Conservation (phyloP, 2,113 vertebrate genomes). For the Pollimyrus isidori region DNA sequence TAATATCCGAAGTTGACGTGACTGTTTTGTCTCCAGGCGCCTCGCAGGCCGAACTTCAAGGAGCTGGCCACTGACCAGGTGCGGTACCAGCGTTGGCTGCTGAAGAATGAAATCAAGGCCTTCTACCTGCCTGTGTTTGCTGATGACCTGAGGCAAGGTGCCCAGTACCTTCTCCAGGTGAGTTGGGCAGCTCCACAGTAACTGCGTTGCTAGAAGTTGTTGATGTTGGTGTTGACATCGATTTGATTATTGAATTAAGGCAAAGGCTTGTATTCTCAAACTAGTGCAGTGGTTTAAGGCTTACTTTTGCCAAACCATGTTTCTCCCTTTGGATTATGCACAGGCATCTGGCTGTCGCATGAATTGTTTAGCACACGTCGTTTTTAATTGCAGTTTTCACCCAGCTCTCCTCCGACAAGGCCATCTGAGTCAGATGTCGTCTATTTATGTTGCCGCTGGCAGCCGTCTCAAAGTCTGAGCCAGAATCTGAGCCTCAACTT, state of each 20-base stretch:
- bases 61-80: constrained; percentile 78
- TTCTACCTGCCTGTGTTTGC: constrained; percentile 91
- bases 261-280: neutral
- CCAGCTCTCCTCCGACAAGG: neutral
- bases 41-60: constrained; percentile 85
- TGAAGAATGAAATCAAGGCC: constrained; percentile 87
- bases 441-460: neutral
- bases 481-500: neutral
- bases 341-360: neutral
- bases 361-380: neutral
- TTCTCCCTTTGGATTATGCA: neutral
- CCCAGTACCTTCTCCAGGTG: constrained; percentile 92
- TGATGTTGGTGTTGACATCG: neutral
- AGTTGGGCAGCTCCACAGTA: neutral
- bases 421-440: constrained; percentile 7
- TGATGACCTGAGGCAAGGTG: constrained; percentile 86
- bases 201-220: neutral
- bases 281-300: neutral
- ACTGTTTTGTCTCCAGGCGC: constrained; percentile 59
- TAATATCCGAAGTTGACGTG: neutral
- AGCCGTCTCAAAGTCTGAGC: neutral
- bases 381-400: neutral
- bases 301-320: neutral
- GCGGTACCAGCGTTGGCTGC: constrained; percentile 86
- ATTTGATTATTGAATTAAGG: neutral